Conservation (phyloP, 2,113 vertebrate genomes). For the Acanthochromis polyacanthus region DNA sequence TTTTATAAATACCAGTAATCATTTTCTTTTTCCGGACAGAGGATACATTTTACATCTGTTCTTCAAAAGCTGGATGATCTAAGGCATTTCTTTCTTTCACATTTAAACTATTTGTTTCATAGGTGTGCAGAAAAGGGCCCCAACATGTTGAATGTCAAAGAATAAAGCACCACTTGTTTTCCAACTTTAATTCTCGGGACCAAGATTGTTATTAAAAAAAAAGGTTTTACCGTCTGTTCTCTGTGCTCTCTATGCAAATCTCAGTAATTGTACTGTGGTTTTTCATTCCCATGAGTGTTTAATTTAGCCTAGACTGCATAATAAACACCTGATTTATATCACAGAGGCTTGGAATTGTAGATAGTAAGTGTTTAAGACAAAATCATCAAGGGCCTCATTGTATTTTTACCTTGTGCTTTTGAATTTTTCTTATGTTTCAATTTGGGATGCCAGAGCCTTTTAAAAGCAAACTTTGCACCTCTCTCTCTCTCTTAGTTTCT, state of each 20-base stretch:
- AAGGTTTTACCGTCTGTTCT: too few relatives aligned
- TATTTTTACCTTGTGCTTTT: not conserved
- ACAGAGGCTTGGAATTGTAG: not conserved
- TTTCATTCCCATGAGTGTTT: not conserved
- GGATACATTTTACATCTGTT: constrained; percentile 8
- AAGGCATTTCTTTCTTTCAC: not conserved
- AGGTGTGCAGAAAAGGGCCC: not conserved
- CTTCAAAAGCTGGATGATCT: not conserved
- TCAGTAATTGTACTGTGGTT: not conserved
- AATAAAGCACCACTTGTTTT: too few relatives aligned
- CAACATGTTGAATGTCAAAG: not conserved
- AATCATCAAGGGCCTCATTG: not conserved
- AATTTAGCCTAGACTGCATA: not conserved
- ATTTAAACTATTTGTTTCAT: not conserved
- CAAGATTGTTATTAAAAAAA: too few relatives aligned
- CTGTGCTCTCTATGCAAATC: too few relatives aligned
- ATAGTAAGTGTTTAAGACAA: not conserved
- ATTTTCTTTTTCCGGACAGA: not conserved
- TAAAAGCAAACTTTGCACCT: not conserved
- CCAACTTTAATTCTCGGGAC: too few relatives aligned
- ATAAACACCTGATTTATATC: not conserved
- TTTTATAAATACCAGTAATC: not conserved
- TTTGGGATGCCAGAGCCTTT: not conserved
- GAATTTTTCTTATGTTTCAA: not conserved
- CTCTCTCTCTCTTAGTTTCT: not conserved